phyloP scores from a whole-genome alignment of 2,113 vertebrate species.

The Grammomys surdaster region DNA sequence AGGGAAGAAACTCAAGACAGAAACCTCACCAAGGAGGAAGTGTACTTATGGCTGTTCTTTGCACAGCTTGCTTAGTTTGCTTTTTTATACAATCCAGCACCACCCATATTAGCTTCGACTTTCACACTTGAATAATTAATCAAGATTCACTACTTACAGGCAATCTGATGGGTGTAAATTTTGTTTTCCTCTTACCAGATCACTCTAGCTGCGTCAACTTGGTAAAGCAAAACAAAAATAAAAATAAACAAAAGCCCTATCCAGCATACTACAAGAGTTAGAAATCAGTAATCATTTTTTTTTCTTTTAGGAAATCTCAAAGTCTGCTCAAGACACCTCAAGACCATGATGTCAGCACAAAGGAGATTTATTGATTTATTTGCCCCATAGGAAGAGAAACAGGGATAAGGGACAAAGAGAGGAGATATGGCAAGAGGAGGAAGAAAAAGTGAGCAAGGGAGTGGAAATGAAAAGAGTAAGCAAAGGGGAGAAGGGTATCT shows the following conservation, averaged over 20 bases:
- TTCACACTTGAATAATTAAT: not conserved
- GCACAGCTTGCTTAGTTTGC: not conserved
- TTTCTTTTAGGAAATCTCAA: not conserved
- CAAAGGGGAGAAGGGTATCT: not conserved
- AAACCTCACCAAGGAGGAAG: not conserved
- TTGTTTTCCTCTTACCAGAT: not conserved
- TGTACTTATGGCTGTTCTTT: not conserved
- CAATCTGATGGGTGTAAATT: not conserved
- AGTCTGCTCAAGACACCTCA: too few species aligned
- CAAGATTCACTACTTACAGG: not conserved
- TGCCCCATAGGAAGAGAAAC: not conserved
- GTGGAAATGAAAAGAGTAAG: not conserved
- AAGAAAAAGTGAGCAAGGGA: not conserved
- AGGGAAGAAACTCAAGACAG: not conserved
- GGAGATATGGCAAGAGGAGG: not conserved
- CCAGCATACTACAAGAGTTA: not conserved
- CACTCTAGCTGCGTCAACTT: not conserved
- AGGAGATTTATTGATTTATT: not conserved
- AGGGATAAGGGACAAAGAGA: not conserved
- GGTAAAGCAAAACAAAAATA: too few species aligned
- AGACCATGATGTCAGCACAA: not conserved
- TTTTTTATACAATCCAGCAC: not conserved
- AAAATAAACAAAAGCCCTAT: not conserved
- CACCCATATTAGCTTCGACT: not conserved
- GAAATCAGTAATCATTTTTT: not conserved